Base-by-base conservation (phyloP, 2,888 invertebrate species). In the Idaea aversata region DNA sequence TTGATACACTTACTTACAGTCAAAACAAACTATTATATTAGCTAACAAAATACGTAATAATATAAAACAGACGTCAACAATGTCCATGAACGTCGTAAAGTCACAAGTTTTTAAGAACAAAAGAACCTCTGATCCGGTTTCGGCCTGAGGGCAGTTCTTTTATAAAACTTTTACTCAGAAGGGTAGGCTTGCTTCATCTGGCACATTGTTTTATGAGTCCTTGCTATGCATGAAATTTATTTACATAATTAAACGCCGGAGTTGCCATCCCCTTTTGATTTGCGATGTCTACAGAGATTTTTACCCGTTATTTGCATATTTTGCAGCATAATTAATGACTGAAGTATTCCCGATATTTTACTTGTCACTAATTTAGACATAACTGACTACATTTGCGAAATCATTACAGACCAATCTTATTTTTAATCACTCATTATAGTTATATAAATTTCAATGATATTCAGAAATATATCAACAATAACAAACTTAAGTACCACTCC, bases 201-300 rank as follows among this genome's bases (percentile, higher is more conserved):
- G 83, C 84, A 84, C 85, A 86, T 91, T 91, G 89, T 91, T 90
- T 87, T 84, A 85, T 79, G 82, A 84, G 86, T 87, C 85, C 86
- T 88, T 84, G 83, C 83, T 87, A 88, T 87, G 88, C 87, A 90
- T 88, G 88, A 88, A 89, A 88, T 88, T 86, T 91, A 91, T 92
- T 92, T 90, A 88, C 91, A 92, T 92, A 90, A 91, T 91, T 91
- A 91, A 91, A 88, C 85, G 88, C 77, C 82, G 84, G 77, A 79
- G 77, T 76, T 73, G 79, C 80, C 81, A 83, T 85, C 87, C 87
- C 77, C 79, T 85, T 88, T 85, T 89, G 90, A 90, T 91, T 91
- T 87, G 88, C 80, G 85, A 88, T 87, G 87, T 88, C 90, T 88
- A 88, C 85, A 83, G 76, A 88, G 86, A 87, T 88, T 87, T 82